These are phyloP conservation scores for Alloplasta piceator DNA, from an alignment of 2,888 invertebrate genomes.

Conservation along the genomic window DNA sequence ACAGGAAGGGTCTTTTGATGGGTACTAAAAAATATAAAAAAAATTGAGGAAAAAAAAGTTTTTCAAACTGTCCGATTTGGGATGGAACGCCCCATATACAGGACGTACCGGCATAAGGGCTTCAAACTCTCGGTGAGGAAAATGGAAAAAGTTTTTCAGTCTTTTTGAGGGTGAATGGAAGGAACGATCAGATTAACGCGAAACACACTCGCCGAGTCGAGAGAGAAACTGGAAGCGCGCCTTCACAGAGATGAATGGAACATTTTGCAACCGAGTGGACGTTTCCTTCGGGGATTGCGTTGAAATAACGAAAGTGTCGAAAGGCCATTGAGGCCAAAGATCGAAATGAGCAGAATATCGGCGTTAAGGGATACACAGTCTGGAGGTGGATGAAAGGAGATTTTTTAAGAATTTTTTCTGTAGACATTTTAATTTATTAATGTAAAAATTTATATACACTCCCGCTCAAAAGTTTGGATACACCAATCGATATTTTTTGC, in stretches of 20 bases:
- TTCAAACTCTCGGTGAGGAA: conserved; percentile 19
- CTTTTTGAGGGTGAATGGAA: conserved; percentile 47
- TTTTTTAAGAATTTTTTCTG: no score
- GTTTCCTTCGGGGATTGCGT: background rate
- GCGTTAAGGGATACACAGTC: background rate
- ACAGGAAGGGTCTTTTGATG: no score
- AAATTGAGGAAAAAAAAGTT: no score
- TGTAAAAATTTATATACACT: background rate
- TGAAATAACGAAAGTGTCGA: background rate
- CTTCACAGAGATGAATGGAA: conserved; percentile 4
- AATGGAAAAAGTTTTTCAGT: conserved; percentile 59
- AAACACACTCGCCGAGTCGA: conserved; percentile 25
- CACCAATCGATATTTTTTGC: no score
- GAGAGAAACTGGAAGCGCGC: background rate
- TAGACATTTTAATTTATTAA: no score
- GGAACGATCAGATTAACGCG: conserved; percentile 45
- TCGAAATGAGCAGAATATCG: no score
- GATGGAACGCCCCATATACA: no score
- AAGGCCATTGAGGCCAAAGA: background rate
- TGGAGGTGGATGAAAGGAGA: no score
- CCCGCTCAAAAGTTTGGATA: background rate
- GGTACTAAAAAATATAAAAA: no score
- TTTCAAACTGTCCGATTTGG: no score
- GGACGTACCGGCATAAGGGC: conserved; percentile 19
- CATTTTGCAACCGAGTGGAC: conserved; percentile 22